Conservation (phyloP, 2,113 vertebrate genomes). For the Oryzias celebensis region DNA sequence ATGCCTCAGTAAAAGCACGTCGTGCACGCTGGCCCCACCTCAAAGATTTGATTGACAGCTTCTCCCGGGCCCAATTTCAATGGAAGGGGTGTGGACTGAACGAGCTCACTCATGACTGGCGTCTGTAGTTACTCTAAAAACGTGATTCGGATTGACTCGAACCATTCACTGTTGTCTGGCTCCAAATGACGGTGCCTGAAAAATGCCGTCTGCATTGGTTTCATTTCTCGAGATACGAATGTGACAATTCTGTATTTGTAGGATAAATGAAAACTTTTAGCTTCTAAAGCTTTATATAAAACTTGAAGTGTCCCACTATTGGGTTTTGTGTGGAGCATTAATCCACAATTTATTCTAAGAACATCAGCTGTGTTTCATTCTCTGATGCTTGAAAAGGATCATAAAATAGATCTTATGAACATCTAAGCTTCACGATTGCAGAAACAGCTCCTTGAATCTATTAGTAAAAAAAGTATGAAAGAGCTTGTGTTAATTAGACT, state of each 20-base stretch:
- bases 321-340: neutral
- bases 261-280: neutral
- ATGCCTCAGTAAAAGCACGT: too few relatives aligned
- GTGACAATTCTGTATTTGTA: neutral
- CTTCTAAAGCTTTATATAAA: neutral
- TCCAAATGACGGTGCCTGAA: too few relatives aligned
- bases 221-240: too few relatives aligned
- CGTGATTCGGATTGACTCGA: too few relatives aligned
- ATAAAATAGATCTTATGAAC: slow-evolving; percentile 9
- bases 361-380: slow-evolving; percentile 7
- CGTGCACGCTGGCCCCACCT: too few relatives aligned
- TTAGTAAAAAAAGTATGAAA: slow-evolving; percentile 1
- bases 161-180: too few relatives aligned
- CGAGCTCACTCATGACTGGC: too few relatives aligned
- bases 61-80: too few relatives aligned
- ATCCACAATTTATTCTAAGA: slow-evolving; percentile 11
- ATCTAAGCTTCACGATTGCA: neutral
- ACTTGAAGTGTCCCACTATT: neutral
- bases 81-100: too few relatives aligned
- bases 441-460: slow-evolving; percentile 5
- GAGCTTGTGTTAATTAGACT: neutral
- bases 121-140: too few relatives aligned
- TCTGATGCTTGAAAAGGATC: slow-evolving; percentile 10
- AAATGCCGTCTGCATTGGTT: too few relatives aligned
- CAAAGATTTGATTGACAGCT: too few relatives aligned